Percentiles rank a stretch among this genome's conserved stretches.
Evolutionary conservation across 2,888 invertebrate species (phyloP).

Genomic region (Parthenolecanium corni): DNA sequence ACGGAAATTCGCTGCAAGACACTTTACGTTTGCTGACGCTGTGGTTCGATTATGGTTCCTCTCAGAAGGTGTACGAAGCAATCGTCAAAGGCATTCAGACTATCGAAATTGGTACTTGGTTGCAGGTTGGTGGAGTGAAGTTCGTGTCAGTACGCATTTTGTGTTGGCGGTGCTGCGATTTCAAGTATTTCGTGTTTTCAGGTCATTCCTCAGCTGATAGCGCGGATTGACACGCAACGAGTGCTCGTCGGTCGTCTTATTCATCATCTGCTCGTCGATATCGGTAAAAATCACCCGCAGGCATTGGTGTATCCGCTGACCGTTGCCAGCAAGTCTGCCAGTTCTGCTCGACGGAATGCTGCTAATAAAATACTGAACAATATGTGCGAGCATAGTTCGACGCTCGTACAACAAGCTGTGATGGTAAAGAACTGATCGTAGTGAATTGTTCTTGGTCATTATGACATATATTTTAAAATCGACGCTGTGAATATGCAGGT

Average conservation of each 20-base stretch:
- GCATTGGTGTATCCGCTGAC: slow-evolving; percentile 95
- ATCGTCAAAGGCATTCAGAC: slow-evolving; percentile 81
- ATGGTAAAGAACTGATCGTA: slow-evolving; percentile 49
- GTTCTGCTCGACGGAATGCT: slow-evolving; percentile 68
- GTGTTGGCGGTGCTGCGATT: neutral
- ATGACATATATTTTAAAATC: too few species aligned
- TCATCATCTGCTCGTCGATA: slow-evolving; percentile 85
- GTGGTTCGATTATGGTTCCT: slow-evolving; percentile 97
- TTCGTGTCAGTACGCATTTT: neutral
- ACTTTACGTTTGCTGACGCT: slow-evolving; percentile 87
- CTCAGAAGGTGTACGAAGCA: slow-evolving; percentile 85
- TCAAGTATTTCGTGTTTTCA: slow-evolving; percentile 32
- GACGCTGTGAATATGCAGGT: neutral
- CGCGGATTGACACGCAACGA: slow-evolving; percentile 88
- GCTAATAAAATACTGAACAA: slow-evolving; percentile 89
- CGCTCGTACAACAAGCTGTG: slow-evolving; percentile 86
- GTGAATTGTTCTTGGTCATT: neutral
- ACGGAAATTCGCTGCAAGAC: slow-evolving; percentile 89
- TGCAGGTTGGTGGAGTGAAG: slow-evolving; percentile 50
- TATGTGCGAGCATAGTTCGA: slow-evolving; percentile 89
- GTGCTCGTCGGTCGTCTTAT: slow-evolving; percentile 80
- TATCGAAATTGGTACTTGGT: slow-evolving; percentile 96
- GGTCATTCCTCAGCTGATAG: slow-evolving; percentile 97
- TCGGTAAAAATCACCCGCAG: slow-evolving; percentile 94
- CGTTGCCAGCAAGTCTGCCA: slow-evolving; percentile 90